Conservation (phyloP, 1,140 invertebrate species). For the Euwallacea fornicatus region DNA sequence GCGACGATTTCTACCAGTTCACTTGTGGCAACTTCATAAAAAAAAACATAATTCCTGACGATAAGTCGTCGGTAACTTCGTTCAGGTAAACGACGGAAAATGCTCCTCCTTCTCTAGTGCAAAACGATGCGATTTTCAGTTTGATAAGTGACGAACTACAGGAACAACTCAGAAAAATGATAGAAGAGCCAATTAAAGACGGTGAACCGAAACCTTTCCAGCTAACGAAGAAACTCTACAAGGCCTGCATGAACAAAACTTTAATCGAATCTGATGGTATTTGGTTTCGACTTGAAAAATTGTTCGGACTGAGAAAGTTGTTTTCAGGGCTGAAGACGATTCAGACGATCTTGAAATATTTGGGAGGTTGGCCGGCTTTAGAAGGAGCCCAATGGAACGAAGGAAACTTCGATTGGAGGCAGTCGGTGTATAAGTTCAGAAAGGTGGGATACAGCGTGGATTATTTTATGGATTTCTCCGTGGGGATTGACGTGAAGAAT, state of each 20-base stretch:
- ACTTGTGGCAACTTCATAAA: slow-evolving; percentile 77
- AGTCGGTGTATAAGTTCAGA: slow-evolving; percentile 80
- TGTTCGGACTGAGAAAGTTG: no score
- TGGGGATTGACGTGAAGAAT: slow-evolving; percentile 89
- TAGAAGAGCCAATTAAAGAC: slow-evolving; percentile 67
- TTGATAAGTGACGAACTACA: slow-evolving; percentile 78
- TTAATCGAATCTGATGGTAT: slow-evolving; percentile 71
- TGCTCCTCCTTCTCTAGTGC: neutral
- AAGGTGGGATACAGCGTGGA: slow-evolving; percentile 81
- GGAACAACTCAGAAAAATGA: slow-evolving; percentile 73
- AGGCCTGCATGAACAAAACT: slow-evolving; percentile 82
- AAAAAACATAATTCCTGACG: slow-evolving; percentile 75
- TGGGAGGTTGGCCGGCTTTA: slow-evolving; percentile 91
- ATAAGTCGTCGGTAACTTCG: slow-evolving; percentile 76
- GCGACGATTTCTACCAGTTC: slow-evolving; percentile 88
- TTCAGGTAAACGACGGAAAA: slow-evolving; percentile 59
- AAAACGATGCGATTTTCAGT: slow-evolving; percentile 59
- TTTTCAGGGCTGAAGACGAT: slow-evolving; percentile 62
- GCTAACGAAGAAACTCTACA: slow-evolving; percentile 77
- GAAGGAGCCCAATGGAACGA: slow-evolving; percentile 75
- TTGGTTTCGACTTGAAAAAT: no score
- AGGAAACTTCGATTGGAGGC: slow-evolving; percentile 70
- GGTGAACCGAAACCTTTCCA: slow-evolving; percentile 73
- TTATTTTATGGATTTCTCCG: slow-evolving; percentile 90
- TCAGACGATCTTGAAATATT: slow-evolving; percentile 66